A percentile compares a stretch with the other conserved stretches of the same genome.
These are phyloP conservation scores for Drosophila malerkotliana DNA, from an alignment of 1,140 invertebrate species.

Conservation along the genomic window DNA sequence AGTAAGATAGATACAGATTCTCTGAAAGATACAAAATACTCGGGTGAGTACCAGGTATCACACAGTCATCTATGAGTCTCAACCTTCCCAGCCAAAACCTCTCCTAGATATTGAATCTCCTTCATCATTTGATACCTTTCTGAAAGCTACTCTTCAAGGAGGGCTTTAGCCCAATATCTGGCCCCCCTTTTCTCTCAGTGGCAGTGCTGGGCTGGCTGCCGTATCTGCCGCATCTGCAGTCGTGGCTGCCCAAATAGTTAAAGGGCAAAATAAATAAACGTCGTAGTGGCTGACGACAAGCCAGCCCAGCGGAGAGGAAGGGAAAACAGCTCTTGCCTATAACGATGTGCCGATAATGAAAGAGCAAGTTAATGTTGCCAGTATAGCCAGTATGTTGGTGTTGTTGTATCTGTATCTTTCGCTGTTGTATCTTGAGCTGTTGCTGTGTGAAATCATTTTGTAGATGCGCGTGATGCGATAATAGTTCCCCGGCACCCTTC, in stretches of 20 bases:
- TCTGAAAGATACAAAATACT: too few relatives aligned
- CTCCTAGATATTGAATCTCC: too few relatives aligned
- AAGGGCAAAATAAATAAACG: constrained; percentile 74
- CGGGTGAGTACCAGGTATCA: too few relatives aligned
- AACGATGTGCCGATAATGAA: constrained; percentile 72
- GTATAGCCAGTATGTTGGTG: not conserved
- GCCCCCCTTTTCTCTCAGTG: too few relatives aligned
- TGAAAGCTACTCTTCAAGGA: too few relatives aligned
- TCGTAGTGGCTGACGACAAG: constrained; percentile 37
- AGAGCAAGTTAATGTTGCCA: constrained; percentile 55
- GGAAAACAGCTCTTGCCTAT: constrained; percentile 29
- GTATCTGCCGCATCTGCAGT: not conserved
- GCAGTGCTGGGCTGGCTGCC: too few relatives aligned
- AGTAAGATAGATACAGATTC: too few relatives aligned
- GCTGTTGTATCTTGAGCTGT: constrained; percentile 11
- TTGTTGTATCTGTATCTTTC: constrained; percentile 14
- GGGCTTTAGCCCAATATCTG: too few relatives aligned
- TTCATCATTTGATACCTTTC: too few relatives aligned
- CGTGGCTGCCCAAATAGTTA: constrained; percentile 70
- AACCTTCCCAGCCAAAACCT: too few relatives aligned
- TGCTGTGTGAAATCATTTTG: constrained; percentile 68
- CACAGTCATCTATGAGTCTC: too few relatives aligned
- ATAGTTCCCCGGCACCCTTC: constrained; percentile 48
- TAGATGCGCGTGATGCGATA: constrained; percentile 73
- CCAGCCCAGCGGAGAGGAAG: not conserved